Percentiles rank a stretch among this genome's conserved stretches.
Conservation (phyloP, 2,888 invertebrate species). For the Pharmacophagus antenor region DNA sequence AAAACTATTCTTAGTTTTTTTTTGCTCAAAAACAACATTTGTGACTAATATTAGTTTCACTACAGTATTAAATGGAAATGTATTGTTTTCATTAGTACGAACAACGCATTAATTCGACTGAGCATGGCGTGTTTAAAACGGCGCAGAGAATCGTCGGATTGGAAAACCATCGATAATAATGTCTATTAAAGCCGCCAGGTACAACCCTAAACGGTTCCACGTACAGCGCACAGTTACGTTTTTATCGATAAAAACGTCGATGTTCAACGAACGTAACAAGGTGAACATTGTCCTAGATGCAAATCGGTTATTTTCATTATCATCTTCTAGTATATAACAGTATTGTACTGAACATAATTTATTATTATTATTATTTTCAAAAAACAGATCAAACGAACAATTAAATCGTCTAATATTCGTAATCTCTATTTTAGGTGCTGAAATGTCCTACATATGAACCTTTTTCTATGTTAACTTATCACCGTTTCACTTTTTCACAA, state of each 20-base stretch:
- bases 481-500: too few species aligned
- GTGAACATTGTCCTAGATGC: conserved; percentile 3
- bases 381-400: too few species aligned
- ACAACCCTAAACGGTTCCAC: conserved; percentile 21
- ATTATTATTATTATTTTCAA: too few species aligned
- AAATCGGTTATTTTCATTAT: conserved; percentile 6
- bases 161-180: conserved; percentile 35
- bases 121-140: conserved; percentile 37
- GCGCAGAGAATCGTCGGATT: conserved; percentile 31
- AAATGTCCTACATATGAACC: too few species aligned
- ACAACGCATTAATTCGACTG: conserved; percentile 36
- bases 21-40: too few species aligned
- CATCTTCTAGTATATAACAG: background rate
- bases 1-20: too few species aligned
- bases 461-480: too few species aligned
- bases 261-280: conserved; percentile 35
- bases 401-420: too few species aligned
- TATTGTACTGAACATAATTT: background rate
- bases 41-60: too few species aligned
- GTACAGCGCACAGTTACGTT: conserved; percentile 9
- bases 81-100: conserved; percentile 38
- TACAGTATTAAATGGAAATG: too few species aligned
- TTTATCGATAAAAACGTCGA: conserved; percentile 41
- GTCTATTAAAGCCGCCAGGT: conserved; percentile 7
- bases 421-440: too few species aligned